These are phyloP conservation scores for Brachionus rubens DNA, from an alignment of 1,140 invertebrate genomes.

Conservation along the genomic window DNA sequence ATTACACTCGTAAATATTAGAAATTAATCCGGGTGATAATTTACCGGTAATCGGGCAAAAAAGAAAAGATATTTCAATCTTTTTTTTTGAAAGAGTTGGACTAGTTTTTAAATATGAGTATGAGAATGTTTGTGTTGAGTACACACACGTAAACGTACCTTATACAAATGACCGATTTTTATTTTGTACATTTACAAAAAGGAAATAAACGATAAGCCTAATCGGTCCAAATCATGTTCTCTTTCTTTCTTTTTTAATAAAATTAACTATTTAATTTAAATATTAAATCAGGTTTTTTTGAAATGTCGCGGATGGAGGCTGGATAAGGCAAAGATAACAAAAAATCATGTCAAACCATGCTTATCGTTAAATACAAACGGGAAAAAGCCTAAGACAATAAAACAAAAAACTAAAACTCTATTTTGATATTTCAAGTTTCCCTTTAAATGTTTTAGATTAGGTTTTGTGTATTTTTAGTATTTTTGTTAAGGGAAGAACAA, in stretches of 20 bases:
- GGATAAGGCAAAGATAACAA: not conserved
- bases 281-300: slow-evolving; percentile 41
- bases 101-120: slow-evolving; percentile 19
- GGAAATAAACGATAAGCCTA: not conserved
- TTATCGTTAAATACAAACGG: slow-evolving; percentile 13
- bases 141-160: slow-evolving; percentile 9
- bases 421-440: not conserved
- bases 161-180: slow-evolving; percentile 16
- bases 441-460: no score
- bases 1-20: slow-evolving; percentile 45
- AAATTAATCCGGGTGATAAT: slow-evolving; percentile 45
- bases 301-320: not conserved
- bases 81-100: not conserved
- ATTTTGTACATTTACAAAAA: not conserved
- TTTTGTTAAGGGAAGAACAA: no score
- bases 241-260: no score
- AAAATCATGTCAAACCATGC: slow-evolving; percentile 44
- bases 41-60: slow-evolving; percentile 30
- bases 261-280: slow-evolving; percentile 20
- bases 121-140: slow-evolving; percentile 43
- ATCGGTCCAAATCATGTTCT: slow-evolving; percentile 2
- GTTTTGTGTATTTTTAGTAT: no score
- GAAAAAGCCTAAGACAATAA: not conserved
- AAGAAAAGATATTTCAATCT: not conserved
- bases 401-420: no score